These are phyloP conservation scores for Diabrotica virgifera DNA, from an alignment of 1,140 invertebrate species.

Conservation along the genomic window DNA sequence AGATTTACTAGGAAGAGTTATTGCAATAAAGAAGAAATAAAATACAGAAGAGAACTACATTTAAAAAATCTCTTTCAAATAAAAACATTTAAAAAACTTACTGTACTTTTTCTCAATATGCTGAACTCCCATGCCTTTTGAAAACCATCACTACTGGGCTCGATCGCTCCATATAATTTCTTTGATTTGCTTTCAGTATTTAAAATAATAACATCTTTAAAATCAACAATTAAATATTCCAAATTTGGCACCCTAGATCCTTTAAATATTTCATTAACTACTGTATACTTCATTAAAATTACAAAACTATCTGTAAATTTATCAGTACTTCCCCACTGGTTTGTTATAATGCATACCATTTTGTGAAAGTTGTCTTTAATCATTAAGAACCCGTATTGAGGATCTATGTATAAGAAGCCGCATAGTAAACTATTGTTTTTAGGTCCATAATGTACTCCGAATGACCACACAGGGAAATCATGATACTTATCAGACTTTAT, in stretches of 20 bases:
- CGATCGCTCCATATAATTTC: not conserved
- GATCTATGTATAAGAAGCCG: not conserved
- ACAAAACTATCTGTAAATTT: not conserved
- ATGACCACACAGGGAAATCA: slow-evolving; percentile 6
- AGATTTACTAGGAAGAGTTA: not conserved
- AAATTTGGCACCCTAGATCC: slow-evolving; percentile 9
- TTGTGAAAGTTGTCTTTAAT: slow-evolving; percentile 6
- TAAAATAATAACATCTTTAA: slow-evolving; percentile 1
- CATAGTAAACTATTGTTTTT: slow-evolving; percentile 1
- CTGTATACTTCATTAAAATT: slow-evolving; percentile 5
- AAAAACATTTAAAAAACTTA: not conserved
- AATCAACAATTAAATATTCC: slow-evolving; percentile 6
- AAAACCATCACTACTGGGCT: not conserved
- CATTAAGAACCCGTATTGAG: slow-evolving; percentile 12
- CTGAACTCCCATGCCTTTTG: not conserved
- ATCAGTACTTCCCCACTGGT: not conserved
- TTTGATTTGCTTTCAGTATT: not conserved
- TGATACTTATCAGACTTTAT: slow-evolving; percentile 11
- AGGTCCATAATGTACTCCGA: slow-evolving; percentile 5
- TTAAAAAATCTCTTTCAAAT: no score
- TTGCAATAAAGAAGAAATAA: no score
- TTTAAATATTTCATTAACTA: slow-evolving; percentile 12
- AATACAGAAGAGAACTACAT: no score
- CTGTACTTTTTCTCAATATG: slow-evolving; percentile 10
- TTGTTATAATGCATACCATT: slow-evolving; percentile 9